A percentile compares a stretch with the other conserved stretches of the same genome.
These are phyloP conservation scores for Xiphydria camelus DNA, from an alignment of 2,888 invertebrate species.

Conservation along the genomic window DNA sequence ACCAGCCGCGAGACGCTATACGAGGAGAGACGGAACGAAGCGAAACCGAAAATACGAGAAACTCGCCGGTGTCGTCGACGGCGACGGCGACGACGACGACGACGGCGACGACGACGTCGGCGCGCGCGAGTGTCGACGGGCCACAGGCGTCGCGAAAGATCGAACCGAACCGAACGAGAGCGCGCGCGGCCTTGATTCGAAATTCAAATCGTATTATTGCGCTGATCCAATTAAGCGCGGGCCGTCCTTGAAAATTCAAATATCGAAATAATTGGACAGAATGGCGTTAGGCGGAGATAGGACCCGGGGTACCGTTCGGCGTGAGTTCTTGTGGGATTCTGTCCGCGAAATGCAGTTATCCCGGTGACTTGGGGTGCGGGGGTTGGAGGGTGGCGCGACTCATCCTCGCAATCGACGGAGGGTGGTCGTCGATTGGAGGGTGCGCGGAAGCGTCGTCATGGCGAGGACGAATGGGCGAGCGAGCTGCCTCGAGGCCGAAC, in stretches of 20 bases:
- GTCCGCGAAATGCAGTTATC: slow-evolving; percentile 57
- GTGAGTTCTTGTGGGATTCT: slow-evolving; percentile 57
- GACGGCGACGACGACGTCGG: too few species aligned
- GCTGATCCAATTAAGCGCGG: slow-evolving; percentile 46
- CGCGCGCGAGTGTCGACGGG: slow-evolving; percentile 5
- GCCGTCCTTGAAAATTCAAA: slow-evolving; percentile 44
- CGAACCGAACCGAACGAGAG: slow-evolving; percentile 9
- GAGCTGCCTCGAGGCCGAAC: slow-evolving; percentile 20
- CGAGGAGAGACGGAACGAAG: too few species aligned
- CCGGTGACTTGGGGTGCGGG: slow-evolving; percentile 42
- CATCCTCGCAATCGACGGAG: slow-evolving; percentile 13
- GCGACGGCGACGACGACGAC: too few species aligned
- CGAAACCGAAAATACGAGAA: too few species aligned
- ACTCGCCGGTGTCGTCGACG: too few species aligned
- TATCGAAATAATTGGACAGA: slow-evolving; percentile 43
- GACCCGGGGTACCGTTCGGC: slow-evolving; percentile 41
- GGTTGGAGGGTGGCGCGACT: slow-evolving; percentile 24
- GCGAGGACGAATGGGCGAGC: slow-evolving; percentile 27
- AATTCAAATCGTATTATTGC: slow-evolving; percentile 51
- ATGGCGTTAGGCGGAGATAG: slow-evolving; percentile 29
- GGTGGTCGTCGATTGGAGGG: slow-evolving; percentile 48
- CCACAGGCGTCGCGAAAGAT: slow-evolving; percentile 7
- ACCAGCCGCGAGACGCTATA: too few species aligned
- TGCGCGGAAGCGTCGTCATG: slow-evolving; percentile 52
- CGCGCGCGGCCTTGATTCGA: slow-evolving; percentile 37